A percentile compares a stretch with the other conserved stretches of the same genome.
These are phyloP conservation scores for Malurus splendens DNA, from an alignment of 2,797 vertebrate species.

Conservation along the genomic window DNA sequence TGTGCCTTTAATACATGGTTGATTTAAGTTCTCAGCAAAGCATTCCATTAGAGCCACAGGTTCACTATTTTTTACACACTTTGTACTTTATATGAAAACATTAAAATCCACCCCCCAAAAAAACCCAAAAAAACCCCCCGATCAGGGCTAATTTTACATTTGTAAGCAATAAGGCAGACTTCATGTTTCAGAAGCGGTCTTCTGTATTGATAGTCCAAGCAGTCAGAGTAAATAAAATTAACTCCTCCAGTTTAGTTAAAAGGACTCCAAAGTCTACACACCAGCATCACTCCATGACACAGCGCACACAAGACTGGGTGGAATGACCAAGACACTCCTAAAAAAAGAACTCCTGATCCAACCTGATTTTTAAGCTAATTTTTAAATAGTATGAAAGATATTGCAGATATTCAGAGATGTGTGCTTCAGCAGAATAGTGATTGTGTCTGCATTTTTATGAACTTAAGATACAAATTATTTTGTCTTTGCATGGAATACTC, in stretches of 20 bases:
- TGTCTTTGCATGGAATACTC: not conserved
- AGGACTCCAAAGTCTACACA: not conserved
- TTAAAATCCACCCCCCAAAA: no score
- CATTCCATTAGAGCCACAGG: not conserved
- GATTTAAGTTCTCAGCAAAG: not conserved
- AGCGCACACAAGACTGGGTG: not conserved
- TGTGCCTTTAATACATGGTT: not conserved
- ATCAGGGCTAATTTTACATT: not conserved
- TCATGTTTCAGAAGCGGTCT: not conserved
- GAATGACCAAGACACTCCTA: not conserved
- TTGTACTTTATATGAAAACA: not conserved
- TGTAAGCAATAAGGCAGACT: not conserved
- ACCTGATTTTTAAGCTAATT: not conserved
- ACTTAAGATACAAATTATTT: not conserved
- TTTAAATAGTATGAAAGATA: not conserved
- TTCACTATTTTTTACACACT: not conserved
- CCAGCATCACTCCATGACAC: not conserved
- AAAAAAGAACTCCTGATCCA: rapidly evolving
- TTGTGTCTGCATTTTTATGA: not conserved
- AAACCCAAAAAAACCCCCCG: no score
- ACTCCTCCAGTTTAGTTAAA: not conserved
- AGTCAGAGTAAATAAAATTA: not conserved
- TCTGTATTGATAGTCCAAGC: not conserved
- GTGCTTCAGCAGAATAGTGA: not conserved
- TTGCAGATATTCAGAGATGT: not conserved